A percentile compares a stretch with the other conserved stretches of the same genome.
phyloP scores from a whole-genome alignment of 2,888 invertebrate genomes.

The Ennomos quercinarius region DNA sequence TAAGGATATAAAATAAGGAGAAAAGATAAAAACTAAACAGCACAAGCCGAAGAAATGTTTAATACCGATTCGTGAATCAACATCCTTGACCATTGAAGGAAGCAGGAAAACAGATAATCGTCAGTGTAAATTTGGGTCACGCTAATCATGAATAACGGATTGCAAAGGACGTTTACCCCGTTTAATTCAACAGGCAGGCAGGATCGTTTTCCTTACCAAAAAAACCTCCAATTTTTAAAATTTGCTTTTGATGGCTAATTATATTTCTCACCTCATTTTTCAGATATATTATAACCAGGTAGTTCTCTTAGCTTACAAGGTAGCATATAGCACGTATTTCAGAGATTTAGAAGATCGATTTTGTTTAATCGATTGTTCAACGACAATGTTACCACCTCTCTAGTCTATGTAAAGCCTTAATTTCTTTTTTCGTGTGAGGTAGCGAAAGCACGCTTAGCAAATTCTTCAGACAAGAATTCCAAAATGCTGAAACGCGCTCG shows the following conservation, averaged over 20 bases:
- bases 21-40: too few relatives aligned
- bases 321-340: too few relatives aligned
- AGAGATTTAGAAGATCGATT: too few relatives aligned
- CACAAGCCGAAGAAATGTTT: conserved; percentile 1
- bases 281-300: conserved; percentile 5
- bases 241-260: background rate
- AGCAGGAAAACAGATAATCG: conserved; percentile 10
- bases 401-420: background rate
- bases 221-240: too few relatives aligned
- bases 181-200: conserved; percentile 20
- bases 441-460: background rate
- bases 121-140: conserved; percentile 8
- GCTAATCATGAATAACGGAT: conserved; percentile 14
- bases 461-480: background rate
- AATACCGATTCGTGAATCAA: conserved; percentile 10
- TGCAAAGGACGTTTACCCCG: conserved; percentile 27
- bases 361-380: too few relatives aligned
- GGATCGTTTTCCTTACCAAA: conserved; percentile 15
- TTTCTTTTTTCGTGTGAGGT: background rate
- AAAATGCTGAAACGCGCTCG: too few relatives aligned
- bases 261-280: conserved; percentile 13
- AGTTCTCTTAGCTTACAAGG: background rate
- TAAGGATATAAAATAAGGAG: too few relatives aligned
- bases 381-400: background rate
- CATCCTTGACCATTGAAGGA: conserved; percentile 3